Evolutionary conservation across 1,140 invertebrate genomes (phyloP).

Genomic region (Tenebrio molitor): DNA sequence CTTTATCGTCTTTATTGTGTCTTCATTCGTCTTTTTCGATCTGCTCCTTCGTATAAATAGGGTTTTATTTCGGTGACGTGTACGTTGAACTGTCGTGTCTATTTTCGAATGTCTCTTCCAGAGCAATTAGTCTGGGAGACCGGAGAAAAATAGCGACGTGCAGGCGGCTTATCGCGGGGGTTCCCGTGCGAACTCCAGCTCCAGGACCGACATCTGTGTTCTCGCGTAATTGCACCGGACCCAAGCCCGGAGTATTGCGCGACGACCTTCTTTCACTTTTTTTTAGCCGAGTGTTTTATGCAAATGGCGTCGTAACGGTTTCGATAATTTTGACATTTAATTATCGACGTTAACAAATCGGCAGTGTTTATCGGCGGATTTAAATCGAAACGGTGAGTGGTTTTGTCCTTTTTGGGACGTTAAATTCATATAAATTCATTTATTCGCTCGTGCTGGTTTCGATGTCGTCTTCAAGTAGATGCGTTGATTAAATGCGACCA

Average conservation of each 20-base stretch:
- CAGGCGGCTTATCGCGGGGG: not conserved
- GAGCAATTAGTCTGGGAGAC: not conserved
- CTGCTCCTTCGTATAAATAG: slow-evolving; percentile 12
- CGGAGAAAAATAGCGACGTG: not conserved
- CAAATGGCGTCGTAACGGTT: not conserved
- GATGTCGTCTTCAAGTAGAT: no score
- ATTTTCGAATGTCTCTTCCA: slow-evolving; percentile 28
- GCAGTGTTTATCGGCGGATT: not conserved
- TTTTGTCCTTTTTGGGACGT: not conserved
- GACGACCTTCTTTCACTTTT: no score
- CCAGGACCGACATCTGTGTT: slow-evolving; percentile 2
- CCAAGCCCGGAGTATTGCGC: no score
- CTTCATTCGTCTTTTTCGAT: not conserved
- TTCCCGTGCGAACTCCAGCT: no score
- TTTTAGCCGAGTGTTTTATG: no score
- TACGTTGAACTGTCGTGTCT: slow-evolving; percentile 31
- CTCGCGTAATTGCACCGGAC: no score
- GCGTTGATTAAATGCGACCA: no score
- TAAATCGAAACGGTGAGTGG: no score
- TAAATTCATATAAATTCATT: no score
- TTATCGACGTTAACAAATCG: not conserved
- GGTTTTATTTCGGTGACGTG: slow-evolving; percentile 32
- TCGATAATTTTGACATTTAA: not conserved
- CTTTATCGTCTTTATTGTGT: not conserved
- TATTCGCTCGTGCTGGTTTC: no score